Percentiles rank a stretch among this genome's conserved stretches.
Evolutionary conservation across 1,140 invertebrate species (phyloP).

Genomic region (Orchestia grillus): DNA sequence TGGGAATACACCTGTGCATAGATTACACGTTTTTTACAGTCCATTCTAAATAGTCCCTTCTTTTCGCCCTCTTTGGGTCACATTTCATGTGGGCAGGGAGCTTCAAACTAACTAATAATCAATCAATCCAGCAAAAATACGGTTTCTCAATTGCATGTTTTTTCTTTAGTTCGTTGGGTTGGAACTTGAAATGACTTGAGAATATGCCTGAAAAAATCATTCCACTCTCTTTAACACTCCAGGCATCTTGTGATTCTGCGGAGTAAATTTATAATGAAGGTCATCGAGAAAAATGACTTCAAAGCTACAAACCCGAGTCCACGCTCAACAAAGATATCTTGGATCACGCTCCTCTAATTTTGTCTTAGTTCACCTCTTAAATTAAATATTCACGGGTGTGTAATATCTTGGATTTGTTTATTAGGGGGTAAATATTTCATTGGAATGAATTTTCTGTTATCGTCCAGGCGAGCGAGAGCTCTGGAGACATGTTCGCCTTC

Average conservation of each 20-base stretch:
- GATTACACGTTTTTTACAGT: too few relatives aligned
- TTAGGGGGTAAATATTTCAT: background rate
- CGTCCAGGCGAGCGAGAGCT: slow-evolving; percentile 10
- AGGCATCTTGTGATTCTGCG: too few relatives aligned
- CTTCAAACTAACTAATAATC: too few relatives aligned
- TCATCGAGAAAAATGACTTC: background rate
- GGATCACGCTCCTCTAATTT: background rate
- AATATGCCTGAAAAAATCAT: background rate
- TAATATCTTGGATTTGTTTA: background rate
- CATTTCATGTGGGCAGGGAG: too few relatives aligned
- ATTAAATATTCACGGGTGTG: background rate
- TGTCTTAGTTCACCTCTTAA: background rate
- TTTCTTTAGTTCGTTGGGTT: background rate
- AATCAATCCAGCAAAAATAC: background rate
- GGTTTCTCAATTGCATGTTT: background rate
- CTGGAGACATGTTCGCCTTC: background rate
- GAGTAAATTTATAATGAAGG: background rate
- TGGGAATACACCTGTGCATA: too few relatives aligned
- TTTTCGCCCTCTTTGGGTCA: too few relatives aligned
- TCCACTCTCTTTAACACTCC: background rate
- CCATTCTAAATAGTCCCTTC: too few relatives aligned
- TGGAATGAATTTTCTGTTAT: background rate
- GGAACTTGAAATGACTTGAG: background rate
- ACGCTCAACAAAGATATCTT: background rate
- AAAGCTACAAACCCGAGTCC: background rate